phyloP scores from a whole-genome alignment of 2,888 invertebrate genomes.

The Himalopsyche anomala region DNA sequence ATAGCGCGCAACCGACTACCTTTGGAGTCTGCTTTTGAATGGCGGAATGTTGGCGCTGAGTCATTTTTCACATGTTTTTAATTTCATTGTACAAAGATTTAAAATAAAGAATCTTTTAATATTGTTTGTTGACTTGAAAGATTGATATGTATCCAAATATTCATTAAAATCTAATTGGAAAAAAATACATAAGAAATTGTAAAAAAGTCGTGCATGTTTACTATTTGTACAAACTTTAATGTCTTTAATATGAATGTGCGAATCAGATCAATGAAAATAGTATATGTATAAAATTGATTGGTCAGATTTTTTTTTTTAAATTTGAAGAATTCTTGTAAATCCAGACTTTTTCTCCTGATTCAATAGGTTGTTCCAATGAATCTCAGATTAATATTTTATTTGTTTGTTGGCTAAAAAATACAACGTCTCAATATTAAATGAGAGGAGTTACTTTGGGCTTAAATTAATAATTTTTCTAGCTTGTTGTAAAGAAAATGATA shows the following conservation, averaged over 20 bases:
- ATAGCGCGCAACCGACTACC: conserved; percentile 27
- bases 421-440: too few relatives aligned
- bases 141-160: background rate
- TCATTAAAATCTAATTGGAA: background rate
- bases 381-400: too few relatives aligned
- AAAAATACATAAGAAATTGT: background rate
- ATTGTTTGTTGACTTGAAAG: background rate
- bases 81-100: background rate
- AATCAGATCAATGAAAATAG: too few relatives aligned
- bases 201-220: background rate
- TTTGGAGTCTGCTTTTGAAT: conserved; percentile 27
- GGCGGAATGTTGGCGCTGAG: conserved; percentile 24
- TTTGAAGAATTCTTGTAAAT: too few relatives aligned
- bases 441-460: too few relatives aligned
- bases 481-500: too few relatives aligned
- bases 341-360: too few relatives aligned
- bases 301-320: too few relatives aligned
- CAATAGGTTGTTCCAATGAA: too few relatives aligned
- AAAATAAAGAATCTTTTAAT: background rate
- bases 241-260: background rate
- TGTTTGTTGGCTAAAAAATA: too few relatives aligned
- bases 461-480: too few relatives aligned
- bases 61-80: background rate
- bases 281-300: too few relatives aligned
- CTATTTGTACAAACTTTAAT: background rate